Percentiles rank a stretch among this genome's conserved stretches.
Conservation (phyloP, 2,797 vertebrate genomes). For the Intellagama lesueurii region DNA sequence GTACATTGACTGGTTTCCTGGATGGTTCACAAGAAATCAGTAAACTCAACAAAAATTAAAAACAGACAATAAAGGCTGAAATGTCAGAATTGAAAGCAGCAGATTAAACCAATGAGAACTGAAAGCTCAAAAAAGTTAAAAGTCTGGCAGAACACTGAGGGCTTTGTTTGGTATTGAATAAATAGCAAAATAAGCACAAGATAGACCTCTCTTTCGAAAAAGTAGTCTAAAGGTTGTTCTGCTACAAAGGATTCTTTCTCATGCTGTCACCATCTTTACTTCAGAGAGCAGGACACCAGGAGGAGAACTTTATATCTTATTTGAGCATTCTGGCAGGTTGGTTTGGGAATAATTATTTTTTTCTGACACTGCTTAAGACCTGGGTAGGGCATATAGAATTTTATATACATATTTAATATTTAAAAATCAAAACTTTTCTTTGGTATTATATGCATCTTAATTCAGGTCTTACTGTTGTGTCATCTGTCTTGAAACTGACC, state of each 20-base stretch:
- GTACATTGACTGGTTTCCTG: not conserved
- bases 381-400: not conserved
- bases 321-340: not conserved
- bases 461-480: not conserved
- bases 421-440: not conserved
- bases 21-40: not conserved
- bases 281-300: not conserved
- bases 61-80: not conserved
- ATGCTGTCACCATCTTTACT: not conserved
- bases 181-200: not conserved
- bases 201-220: not conserved
- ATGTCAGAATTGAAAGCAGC: rapidly evolving
- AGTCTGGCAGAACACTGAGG: not conserved
- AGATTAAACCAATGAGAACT: not conserved
- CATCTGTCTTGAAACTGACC: too few relatives aligned
- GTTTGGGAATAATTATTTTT: not conserved
- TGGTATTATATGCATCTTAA: not conserved
- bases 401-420: not conserved
- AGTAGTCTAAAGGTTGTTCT: too few relatives aligned
- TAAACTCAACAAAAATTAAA: too few relatives aligned
- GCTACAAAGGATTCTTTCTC: not conserved
- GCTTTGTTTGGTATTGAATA: not conserved
- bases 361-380: not conserved
- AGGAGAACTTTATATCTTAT: not conserved
- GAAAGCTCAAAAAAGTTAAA: not conserved